Evolutionary conservation across 2,888 invertebrate genomes (phyloP).

Genomic region (Polietes domitor): DNA sequence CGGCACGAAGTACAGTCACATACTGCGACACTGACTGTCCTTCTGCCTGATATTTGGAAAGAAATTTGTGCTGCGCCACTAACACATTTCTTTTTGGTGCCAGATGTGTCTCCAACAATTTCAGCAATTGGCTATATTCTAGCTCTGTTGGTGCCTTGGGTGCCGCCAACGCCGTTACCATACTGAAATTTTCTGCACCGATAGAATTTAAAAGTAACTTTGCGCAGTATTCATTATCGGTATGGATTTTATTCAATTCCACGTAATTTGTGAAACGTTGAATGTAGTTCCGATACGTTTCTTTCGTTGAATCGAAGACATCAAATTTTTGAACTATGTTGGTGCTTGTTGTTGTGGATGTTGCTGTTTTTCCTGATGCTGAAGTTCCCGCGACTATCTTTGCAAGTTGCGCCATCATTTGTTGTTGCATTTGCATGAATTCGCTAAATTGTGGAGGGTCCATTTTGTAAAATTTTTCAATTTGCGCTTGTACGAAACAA

Average conservation of each 20-base stretch:
- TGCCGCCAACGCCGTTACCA: conserved; percentile 23
- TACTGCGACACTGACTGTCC: conserved; percentile 35
- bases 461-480: neutral
- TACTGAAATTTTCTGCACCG: conserved; percentile 27
- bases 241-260: conserved; percentile 20
- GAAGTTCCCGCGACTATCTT: neutral
- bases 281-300: conserved; percentile 12
- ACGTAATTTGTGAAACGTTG: conserved; percentile 39
- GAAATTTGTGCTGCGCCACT: conserved; percentile 49
- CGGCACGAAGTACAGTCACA: conserved; percentile 13
- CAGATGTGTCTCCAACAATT: conserved; percentile 31
- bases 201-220: conserved; percentile 43
- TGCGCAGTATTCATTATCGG: conserved; percentile 29
- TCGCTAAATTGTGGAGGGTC: neutral
- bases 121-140: conserved; percentile 8
- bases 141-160: conserved; percentile 32
- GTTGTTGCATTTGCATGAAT: conserved; percentile 15
- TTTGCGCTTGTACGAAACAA: neutral
- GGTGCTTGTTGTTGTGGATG: neutral
- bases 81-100: conserved; percentile 45
- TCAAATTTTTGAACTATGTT: neutral
- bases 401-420: conserved; percentile 2
- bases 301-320: conserved; percentile 23
- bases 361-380: no score
- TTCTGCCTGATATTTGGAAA: conserved; percentile 33